Percentiles rank a stretch among this genome's conserved stretches.
Conservation (phyloP, 2,113 vertebrate genomes). For the Pachyramphus minor region DNA sequence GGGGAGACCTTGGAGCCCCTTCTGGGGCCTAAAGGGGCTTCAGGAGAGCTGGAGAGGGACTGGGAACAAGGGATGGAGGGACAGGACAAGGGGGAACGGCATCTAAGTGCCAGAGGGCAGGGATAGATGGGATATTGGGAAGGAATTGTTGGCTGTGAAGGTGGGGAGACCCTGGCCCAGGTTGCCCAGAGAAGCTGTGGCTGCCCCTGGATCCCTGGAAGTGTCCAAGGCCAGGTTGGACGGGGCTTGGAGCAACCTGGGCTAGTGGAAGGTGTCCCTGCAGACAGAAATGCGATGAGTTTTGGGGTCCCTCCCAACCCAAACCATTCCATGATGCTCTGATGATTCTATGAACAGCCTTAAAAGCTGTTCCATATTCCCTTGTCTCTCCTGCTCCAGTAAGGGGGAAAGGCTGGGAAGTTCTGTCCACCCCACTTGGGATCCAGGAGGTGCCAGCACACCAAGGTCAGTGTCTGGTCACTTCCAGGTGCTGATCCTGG, state of each 20-base stretch:
- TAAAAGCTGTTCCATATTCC: neutral
- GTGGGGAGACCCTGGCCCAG: neutral
- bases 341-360: neutral
- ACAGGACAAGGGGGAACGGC: neutral
- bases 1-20: neutral
- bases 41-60: neutral
- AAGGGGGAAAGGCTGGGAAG: neutral
- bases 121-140: neutral
- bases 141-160: neutral
- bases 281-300: neutral
- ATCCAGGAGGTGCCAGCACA: neutral
- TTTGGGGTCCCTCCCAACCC: neutral
- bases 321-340: neutral
- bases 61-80: neutral
- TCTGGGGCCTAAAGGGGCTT: neutral
- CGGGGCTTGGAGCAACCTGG: accelerated
- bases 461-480: neutral
- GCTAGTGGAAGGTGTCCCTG: neutral
- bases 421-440: too few species aligned
- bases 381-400: neutral
- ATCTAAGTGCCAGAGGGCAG: neutral
- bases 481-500: neutral
- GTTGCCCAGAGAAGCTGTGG: neutral
- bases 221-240: neutral
- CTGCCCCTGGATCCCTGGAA: neutral